These are phyloP conservation scores for Prosapia bicincta DNA, from an alignment of 2,888 invertebrate species.

Conservation along the genomic window DNA sequence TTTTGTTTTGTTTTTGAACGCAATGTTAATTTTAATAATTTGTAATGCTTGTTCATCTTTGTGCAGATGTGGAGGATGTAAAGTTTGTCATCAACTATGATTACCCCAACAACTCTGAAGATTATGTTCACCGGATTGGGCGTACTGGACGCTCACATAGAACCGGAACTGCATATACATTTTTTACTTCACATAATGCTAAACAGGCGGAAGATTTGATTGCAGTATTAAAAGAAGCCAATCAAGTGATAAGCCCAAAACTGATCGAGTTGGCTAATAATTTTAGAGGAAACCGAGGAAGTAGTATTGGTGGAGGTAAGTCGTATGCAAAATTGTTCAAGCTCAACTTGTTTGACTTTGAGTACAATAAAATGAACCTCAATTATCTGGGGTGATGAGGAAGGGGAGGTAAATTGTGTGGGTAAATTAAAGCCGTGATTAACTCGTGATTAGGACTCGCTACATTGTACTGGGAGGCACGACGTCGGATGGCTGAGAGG, in stretches of 20 bases:
- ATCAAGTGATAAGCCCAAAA: slow-evolving; percentile 90
- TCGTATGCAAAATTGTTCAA: too few relatives aligned
- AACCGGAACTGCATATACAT: slow-evolving; percentile 84
- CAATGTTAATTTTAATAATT: too few relatives aligned
- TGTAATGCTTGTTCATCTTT: slow-evolving; percentile 8
- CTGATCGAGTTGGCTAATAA: slow-evolving; percentile 41
- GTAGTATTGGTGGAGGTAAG: slow-evolving; percentile 35
- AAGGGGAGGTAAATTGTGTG: not conserved
- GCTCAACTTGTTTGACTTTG: too few relatives aligned
- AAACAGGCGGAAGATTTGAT: slow-evolving; percentile 91
- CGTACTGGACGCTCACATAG: slow-evolving; percentile 62
- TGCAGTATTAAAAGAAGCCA: slow-evolving; percentile 88
- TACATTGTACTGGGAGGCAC: too few relatives aligned
- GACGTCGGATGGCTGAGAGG: too few relatives aligned
- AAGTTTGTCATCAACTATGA: slow-evolving; percentile 72
- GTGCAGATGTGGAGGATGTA: slow-evolving; percentile 67
- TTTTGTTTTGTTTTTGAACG: too few relatives aligned
- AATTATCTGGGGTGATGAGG: too few relatives aligned
- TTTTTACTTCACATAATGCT: slow-evolving; percentile 87
- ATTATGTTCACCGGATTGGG: slow-evolving; percentile 70
- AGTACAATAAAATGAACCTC: too few relatives aligned
- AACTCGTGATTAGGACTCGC: too few relatives aligned
- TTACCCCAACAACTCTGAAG: slow-evolving; percentile 67
- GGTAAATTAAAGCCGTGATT: not conserved
- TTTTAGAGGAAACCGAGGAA: slow-evolving; percentile 42